Conservation (phyloP, 2,888 invertebrate species). For the Eupithecia exiguata region DNA sequence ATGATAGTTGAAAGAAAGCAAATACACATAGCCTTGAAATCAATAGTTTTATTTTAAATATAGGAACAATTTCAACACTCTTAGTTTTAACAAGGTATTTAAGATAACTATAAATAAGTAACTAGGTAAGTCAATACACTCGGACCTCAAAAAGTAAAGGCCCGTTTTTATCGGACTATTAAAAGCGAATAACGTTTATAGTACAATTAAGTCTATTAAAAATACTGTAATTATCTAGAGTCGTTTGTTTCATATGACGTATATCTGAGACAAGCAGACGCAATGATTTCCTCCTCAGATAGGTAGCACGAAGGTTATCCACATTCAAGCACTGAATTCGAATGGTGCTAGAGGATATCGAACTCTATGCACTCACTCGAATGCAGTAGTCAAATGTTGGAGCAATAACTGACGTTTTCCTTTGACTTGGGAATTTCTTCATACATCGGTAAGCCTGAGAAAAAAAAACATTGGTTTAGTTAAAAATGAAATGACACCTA, state of each 20-base stretch:
- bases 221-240: background rate
- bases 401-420: background rate
- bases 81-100: background rate
- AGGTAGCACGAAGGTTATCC: conserved; percentile 55
- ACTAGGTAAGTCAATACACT: background rate
- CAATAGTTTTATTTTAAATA: conserved; percentile 57
- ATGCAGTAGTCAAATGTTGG: conserved; percentile 86
- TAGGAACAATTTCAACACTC: background rate
- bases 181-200: background rate
- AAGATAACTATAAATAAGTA: background rate
- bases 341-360: conserved; percentile 87
- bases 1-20: conserved; percentile 61
- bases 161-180: background rate
- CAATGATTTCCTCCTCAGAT: background rate
- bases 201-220: background rate
- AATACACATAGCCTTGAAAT: conserved; percentile 67
- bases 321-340: conserved; percentile 86
- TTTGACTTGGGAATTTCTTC: background rate
- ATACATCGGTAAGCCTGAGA: conserved; percentile 2
- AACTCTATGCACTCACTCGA: conserved; percentile 87
- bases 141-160: background rate
- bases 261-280: background rate
- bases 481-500: background rate
- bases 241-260: too few species aligned
- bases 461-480: background rate